These are phyloP conservation scores for Agraylea sexmaculata DNA, from an alignment of 1,140 invertebrate genomes.

Conservation along the genomic window DNA sequence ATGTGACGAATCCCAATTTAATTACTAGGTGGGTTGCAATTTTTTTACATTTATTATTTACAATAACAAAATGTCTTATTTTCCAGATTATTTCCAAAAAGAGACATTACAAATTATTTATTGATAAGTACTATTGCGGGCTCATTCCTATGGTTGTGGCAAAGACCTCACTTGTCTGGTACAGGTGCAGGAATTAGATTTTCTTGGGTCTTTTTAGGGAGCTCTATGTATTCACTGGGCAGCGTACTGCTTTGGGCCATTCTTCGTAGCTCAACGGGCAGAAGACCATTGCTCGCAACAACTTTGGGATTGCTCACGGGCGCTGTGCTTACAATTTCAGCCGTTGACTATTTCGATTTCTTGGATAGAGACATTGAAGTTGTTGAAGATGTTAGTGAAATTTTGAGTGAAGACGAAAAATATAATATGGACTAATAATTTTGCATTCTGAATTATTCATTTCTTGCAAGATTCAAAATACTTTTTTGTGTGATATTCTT, in stretches of 20 bases:
- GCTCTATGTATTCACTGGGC: conserved; percentile 35
- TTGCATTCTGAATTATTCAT: too few species aligned
- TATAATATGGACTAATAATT: conserved; percentile 37
- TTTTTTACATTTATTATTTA: conserved; percentile 1
- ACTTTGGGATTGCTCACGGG: conserved; percentile 33
- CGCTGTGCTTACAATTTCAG: conserved; percentile 36
- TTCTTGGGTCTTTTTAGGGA: conserved; percentile 38
- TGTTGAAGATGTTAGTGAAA: conserved; percentile 13
- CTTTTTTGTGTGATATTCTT: too few species aligned
- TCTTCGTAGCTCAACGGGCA: conserved; percentile 33
- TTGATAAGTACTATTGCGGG: conserved; percentile 34
- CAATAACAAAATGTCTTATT: conserved; percentile 14
- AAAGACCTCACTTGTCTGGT: conserved; percentile 36
- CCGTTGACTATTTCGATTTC: conserved; percentile 38
- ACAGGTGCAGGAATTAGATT: conserved; percentile 34
- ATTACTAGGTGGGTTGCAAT: conserved; percentile 30
- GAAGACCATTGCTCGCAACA: conserved; percentile 33
- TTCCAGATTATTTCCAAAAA: conserved; percentile 34
- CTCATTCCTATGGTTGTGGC: conserved; percentile 36
- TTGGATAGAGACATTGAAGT: conserved; percentile 34
- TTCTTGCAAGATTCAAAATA: too few species aligned
- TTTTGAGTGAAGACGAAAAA: conserved; percentile 39
- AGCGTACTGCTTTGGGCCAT: conserved; percentile 40
- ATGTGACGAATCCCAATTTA: conserved; percentile 38
- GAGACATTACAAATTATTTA: conserved; percentile 36